phyloP scores from a whole-genome alignment of 2,797 vertebrate species.

The Pangasius larnaudii region DNA sequence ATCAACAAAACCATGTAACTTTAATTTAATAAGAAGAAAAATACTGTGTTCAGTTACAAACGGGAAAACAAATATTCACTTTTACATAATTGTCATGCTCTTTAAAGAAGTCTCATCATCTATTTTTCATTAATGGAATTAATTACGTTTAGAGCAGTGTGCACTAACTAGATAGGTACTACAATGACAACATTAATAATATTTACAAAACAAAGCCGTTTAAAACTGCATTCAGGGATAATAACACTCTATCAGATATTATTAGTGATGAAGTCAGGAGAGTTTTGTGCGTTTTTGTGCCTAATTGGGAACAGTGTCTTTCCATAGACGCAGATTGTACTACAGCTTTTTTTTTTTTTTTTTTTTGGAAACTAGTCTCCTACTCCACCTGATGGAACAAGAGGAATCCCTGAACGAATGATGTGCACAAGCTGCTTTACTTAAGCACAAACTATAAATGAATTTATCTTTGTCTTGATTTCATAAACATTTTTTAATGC shows the following conservation, averaged over 20 bases:
- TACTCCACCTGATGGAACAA: background rate
- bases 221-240: slow-evolving; percentile 11
- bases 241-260: background rate
- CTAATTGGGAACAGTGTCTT: background rate
- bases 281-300: background rate
- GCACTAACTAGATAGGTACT: background rate
- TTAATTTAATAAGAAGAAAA: background rate
- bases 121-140: background rate
- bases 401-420: background rate
- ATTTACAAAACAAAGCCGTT: slow-evolving; percentile 25
- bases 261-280: background rate
- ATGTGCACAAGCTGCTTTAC: background rate
- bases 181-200: background rate
- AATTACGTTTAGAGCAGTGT: background rate
- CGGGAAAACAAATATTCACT: background rate
- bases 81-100: slow-evolving; percentile 9
- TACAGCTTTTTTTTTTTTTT: background rate
- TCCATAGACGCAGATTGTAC: background rate
- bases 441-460: background rate
- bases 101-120: background rate
- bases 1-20: background rate
- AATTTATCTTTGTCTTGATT: background rate
- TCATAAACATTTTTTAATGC: background rate
- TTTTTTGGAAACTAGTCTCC: background rate
- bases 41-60: background rate